Evolutionary conservation across 2,113 vertebrate species (phyloP).

Genomic region (Oceanodroma tethys): DNA sequence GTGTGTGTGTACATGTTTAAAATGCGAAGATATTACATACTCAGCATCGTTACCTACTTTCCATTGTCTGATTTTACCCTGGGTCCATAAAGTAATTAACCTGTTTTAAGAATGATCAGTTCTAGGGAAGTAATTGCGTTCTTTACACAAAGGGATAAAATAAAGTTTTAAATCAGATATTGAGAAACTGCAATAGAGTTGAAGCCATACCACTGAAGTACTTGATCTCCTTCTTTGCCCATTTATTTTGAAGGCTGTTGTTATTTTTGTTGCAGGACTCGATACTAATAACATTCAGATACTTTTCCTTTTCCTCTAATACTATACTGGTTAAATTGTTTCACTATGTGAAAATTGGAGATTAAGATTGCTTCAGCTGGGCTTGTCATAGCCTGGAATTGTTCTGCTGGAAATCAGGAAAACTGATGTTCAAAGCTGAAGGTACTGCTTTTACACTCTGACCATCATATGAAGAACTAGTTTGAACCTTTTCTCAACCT

Average conservation of each 20-base stretch:
- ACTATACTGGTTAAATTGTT: neutral
- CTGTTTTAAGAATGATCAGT: neutral
- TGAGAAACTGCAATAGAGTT: neutral
- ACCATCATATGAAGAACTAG: neutral
- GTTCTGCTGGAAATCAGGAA: neutral
- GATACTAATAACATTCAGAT: neutral
- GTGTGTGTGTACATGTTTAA: neutral
- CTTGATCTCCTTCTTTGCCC: neutral
- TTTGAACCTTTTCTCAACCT: neutral
- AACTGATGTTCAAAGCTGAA: neutral
- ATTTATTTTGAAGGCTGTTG: neutral
- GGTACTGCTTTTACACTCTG: neutral
- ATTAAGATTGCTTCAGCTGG: neutral
- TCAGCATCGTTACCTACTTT: neutral
- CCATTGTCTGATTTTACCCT: neutral
- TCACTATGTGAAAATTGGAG: neutral
- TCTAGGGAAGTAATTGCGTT: accelerated
- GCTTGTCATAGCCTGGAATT: neutral
- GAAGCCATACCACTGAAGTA: neutral
- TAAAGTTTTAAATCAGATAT: neutral
- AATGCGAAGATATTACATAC: neutral
- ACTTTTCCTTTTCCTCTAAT: neutral
- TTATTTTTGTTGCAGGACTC: neutral
- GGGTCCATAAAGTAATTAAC: neutral
- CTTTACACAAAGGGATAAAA: neutral